Percentiles rank a stretch among this genome's conserved stretches.
phyloP scores from a whole-genome alignment of 2,113 vertebrate genomes.

The Cricetomys ansorgei region DNA sequence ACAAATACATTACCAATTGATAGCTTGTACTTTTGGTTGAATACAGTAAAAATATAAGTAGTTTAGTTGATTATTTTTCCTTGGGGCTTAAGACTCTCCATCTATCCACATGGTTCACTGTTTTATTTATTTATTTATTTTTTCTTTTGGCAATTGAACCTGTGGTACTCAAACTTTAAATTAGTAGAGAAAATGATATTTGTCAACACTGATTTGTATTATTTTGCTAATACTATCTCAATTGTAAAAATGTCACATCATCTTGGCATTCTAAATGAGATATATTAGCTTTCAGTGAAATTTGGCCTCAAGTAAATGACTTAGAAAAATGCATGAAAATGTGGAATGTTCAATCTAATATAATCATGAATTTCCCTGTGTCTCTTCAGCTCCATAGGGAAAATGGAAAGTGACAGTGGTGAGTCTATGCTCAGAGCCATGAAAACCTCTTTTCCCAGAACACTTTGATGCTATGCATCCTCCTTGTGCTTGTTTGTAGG shows the following conservation, averaged over 20 bases:
- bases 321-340: slow-evolving; percentile 65
- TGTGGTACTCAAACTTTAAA: neutral
- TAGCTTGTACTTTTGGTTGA: neutral
- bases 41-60: neutral
- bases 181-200: slow-evolving; percentile 57
- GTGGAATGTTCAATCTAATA: slow-evolving; percentile 18
- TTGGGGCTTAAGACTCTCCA: slow-evolving; percentile 13
- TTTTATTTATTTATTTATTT: neutral
- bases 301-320: slow-evolving; percentile 62
- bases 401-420: slow-evolving; percentile 38
- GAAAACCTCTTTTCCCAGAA: neutral
- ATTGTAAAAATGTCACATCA: slow-evolving; percentile 49
- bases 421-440: neutral
- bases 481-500: slow-evolving; percentile 11
- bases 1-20: neutral
- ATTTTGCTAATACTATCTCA: slow-evolving; percentile 52
- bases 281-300: slow-evolving; percentile 58
- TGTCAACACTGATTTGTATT: slow-evolving; percentile 55
- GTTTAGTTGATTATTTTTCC: neutral
- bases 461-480: neutral
- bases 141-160: neutral
- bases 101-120: neutral
- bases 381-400: slow-evolving; percentile 21
- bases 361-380: slow-evolving; percentile 37
- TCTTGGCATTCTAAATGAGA: slow-evolving; percentile 47